Base-by-base conservation (phyloP, 1,140 invertebrate species). In the Ceratosolen fusciceps region DNA sequence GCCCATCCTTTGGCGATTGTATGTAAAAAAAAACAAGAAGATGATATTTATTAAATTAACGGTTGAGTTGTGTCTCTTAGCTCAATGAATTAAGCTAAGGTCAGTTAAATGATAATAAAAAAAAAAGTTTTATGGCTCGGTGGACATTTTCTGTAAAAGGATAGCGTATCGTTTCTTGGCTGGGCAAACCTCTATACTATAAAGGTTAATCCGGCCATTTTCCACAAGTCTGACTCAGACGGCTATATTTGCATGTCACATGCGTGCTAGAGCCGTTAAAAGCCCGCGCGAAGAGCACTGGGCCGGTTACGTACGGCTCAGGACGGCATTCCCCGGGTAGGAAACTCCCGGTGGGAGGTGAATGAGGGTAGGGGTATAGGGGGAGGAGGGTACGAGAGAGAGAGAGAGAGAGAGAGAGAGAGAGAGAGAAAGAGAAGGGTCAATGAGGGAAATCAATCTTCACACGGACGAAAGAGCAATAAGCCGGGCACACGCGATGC, bases 371-470 rank as follows among this genome's bases (percentile, higher is more conserved):
- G 24, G 12, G 24, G 26, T 26, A 58, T 24, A 26, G 24, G 26
- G 24, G 26, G 21, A n/a, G 4, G n/a, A 26, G 24, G 26, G 24
- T 26, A 9, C 1, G 4, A 58, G 7, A 56, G 54, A 74, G 71
- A 39, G 21, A 43, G 70, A 31, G 47, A 71, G 7, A 70, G 67
- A 70, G n/a, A 67, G 39, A 68, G 65, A 54, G 43, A 34, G 24
- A 34, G 70, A 54, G 70, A 31, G 16, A 52, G 68, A 71, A 12
- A 19, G 31, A 29, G 49, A 58, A 43, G 12, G 39, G 12, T 26
- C 29, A 49, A 39, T 62, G 58, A 34, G 29, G 43, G 43, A 65
- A 75, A 75, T 75, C 58, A 65, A 75, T 75, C 74, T 75, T 75
- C 9, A 43, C 9, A 43, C 5, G 24, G 34, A 73, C 54, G 54